Evolutionary conservation across 1,140 invertebrate genomes (phyloP), one percentile per base, ranked within the genome.

Genomic region (Lysiphlebus fabarum): DNA sequence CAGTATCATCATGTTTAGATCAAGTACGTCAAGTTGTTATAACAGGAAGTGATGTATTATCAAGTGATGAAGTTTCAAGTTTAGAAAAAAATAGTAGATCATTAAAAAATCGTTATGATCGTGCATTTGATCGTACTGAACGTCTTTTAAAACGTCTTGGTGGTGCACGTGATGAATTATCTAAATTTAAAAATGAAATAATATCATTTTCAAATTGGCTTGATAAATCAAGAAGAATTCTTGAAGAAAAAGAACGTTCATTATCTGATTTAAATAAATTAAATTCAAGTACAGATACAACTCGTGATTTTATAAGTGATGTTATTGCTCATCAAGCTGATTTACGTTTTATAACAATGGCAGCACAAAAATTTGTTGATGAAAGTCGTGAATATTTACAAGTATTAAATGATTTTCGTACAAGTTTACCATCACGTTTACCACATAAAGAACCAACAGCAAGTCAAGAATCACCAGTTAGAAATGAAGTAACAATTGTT

Each of bases 271-370:
- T 94, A 54, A 88, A 91, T 58, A 84, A 86, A 48, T 73, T 92
- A 5, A 82, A 85, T 44, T 84, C 83, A 44, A 88, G 89, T 65
- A 84, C 85, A 0, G 90, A 93, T 58, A 85, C 85, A 9, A 88
- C 89, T 4, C 84, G 90, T 40, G 90, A 93, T 62, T 94, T 98
- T 76, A 87, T 93, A n/a, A 90, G 88, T 56, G 94, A 98, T 76
- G 92, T 97, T 0, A 94, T 96, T 66, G 89, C 92, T 3, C 94
- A 96, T 70, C 93, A 96, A 76, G 95, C 93, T 1, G 95, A 98
- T 79, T 78, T 96, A 2, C 82, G 94, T 33, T 97, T 96, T 73
- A 93, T 96, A 58, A 94, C 92, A 1, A 95, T 97, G 89, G 87
- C 92, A 1, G 92, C 92, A 0, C 93, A 96, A 78, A 96, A 96